Base-by-base conservation (phyloP, 2,888 invertebrate species). In the Coleophora flavipennella region DNA sequence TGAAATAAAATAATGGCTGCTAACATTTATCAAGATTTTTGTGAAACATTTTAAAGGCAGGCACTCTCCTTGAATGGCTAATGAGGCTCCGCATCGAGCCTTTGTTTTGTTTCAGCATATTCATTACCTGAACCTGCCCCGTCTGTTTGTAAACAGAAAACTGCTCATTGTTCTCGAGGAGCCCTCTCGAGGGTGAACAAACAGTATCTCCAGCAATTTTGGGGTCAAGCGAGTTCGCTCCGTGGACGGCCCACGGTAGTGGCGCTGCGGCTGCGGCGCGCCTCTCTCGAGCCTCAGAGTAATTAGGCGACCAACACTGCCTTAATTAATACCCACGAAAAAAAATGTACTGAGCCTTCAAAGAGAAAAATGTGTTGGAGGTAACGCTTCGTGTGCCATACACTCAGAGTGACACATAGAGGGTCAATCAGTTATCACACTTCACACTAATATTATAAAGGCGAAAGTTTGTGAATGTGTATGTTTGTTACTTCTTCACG, bases 31-130 rank as follows among this genome's bases (percentile, higher is more conserved):
- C 69, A 76, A 68, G 73, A 68, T 57, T 72, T 69, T 72, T 63
- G 65, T 70, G 72, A 79, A 78, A 72, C 63, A 72, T 80, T 80
- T 75, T 78, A 67, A 68, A 70, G 74, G 69, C 56, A 60, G 63
- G 68, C 64, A 68, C 73, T 60, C 53, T 62, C 46, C 62, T 59
- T 62, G 80, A 80, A 81, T 80, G 57, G 66, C 64, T 80, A 80
- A 83, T 78, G 79, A 80, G 73, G 54, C 61, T 55, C 57, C 57
- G 67, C 62, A 71, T 73, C 64, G 55, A 63, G 60, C 48, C 73
- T 77, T 80, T 81, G 78, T 79, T 77, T 59, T 68, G 78, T 79
- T 77, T 59, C 68, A 62, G 75, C 67, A 75, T 78, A 79, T 77
- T 78, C 77, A 81, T 80, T 79, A 80, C 75, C 74, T 76, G 71